A percentile compares a stretch with the other conserved stretches of the same genome.
These are phyloP conservation scores for Trichogramma evanescens DNA, from an alignment of 2,888 invertebrate genomes.

Conservation along the genomic window DNA sequence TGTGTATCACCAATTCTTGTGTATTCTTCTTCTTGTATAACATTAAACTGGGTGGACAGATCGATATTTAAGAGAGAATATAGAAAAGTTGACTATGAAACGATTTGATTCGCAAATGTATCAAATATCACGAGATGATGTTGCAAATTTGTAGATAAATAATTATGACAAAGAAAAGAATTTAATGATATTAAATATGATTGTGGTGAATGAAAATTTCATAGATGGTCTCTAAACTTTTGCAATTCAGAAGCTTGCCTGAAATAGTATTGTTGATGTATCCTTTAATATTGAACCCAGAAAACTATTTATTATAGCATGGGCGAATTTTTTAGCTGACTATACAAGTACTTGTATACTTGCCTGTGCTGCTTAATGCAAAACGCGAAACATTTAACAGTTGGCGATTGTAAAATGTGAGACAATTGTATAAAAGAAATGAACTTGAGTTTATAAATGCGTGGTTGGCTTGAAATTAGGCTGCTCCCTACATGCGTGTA, in stretches of 20 bases:
- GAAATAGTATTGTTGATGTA: no score
- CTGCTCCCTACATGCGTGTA: slow-evolving; percentile 13
- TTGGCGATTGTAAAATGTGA: slow-evolving; percentile 3
- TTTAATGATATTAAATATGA: no score
- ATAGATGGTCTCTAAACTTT: no score
- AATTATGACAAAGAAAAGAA: slow-evolving; percentile 5
- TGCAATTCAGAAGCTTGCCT: no score
- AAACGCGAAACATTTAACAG: slow-evolving; percentile 2
- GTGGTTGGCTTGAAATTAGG: slow-evolving; percentile 18
- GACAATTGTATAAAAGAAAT: slow-evolving; percentile 20
- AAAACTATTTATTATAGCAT: no score
- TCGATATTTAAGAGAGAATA: slow-evolving; percentile 1
- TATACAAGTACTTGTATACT: not conserved
- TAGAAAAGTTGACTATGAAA: slow-evolving; percentile 8
- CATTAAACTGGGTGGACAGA: not conserved
- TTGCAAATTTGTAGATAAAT: slow-evolving; percentile 28
- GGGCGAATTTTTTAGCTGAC: slow-evolving; percentile 14
- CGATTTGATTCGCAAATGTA: slow-evolving; percentile 14
- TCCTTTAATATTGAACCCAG: no score
- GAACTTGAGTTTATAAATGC: slow-evolving; percentile 16
- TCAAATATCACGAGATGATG: slow-evolving; percentile 21
- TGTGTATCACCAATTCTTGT: no score
- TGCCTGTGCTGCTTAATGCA: slow-evolving; percentile 12
- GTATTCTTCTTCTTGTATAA: no score
- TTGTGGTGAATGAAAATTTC: no score